phyloP scores from a whole-genome alignment of 2,888 invertebrate genomes.

The Ganaspis brasiliensis region DNA sequence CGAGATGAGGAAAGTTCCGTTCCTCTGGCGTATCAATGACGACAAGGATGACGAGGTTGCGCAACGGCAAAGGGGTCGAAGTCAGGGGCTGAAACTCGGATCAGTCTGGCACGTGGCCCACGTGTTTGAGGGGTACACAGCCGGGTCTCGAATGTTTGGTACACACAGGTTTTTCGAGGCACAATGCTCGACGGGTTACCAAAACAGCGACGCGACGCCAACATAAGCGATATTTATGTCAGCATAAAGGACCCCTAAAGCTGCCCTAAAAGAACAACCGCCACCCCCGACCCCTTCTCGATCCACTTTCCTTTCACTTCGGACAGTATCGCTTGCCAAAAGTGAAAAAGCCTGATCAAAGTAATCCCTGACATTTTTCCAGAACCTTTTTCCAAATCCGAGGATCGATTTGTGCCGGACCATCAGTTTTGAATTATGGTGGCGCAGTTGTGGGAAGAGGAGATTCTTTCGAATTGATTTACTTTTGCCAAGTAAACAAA shows the following conservation, averaged over 20 bases:
- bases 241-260: slow-evolving; percentile 77
- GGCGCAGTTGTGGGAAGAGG: slow-evolving; percentile 17
- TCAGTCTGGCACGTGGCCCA: slow-evolving; percentile 75
- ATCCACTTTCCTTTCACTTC: slow-evolving; percentile 1
- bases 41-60: slow-evolving; percentile 47
- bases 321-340: slow-evolving; percentile 41
- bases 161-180: slow-evolving; percentile 73
- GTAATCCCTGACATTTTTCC: slow-evolving; percentile 51
- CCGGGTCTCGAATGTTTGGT: slow-evolving; percentile 73
- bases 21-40: slow-evolving; percentile 42
- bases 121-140: slow-evolving; percentile 79
- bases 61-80: slow-evolving; percentile 48
- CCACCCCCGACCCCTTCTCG: slow-evolving; percentile 52
- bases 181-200: slow-evolving; percentile 80
- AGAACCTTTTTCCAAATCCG: slow-evolving; percentile 13
- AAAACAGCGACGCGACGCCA: slow-evolving; percentile 78
- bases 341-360: slow-evolving; percentile 55
- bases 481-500: background rate
- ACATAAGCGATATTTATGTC: slow-evolving; percentile 81
- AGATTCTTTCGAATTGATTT: background rate
- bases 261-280: slow-evolving; percentile 77
- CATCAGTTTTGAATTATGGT: slow-evolving; percentile 29
- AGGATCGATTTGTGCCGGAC: slow-evolving; percentile 33
- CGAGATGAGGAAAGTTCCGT: slow-evolving; percentile 37
- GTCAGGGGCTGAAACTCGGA: slow-evolving; percentile 65